Percentiles rank a stretch among this genome's conserved stretches.
Conservation (phyloP, 1,140 invertebrate genomes). For the Zeugodacus cucurbitae region DNA sequence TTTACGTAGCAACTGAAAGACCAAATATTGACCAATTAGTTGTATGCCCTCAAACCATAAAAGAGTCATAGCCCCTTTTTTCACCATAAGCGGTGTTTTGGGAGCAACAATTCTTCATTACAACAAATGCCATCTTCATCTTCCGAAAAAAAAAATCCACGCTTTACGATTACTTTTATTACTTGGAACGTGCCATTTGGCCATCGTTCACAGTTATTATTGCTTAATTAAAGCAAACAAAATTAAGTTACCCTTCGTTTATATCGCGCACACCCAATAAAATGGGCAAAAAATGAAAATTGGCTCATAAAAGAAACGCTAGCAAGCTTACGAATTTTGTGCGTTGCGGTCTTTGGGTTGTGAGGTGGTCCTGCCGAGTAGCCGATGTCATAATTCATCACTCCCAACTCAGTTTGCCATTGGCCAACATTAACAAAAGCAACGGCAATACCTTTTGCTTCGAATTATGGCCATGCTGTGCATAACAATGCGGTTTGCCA, state of each 20-base stretch:
- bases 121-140: too few relatives aligned
- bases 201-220: background rate
- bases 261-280: background rate
- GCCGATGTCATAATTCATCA: background rate
- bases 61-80: too few relatives aligned
- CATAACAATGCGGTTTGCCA: slow-evolving; percentile 15
- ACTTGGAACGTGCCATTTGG: background rate
- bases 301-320: background rate
- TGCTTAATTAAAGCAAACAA: background rate
- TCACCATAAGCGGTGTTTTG: too few relatives aligned
- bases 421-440: background rate
- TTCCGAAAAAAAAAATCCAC: too few relatives aligned
- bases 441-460: background rate
- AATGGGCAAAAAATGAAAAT: background rate
- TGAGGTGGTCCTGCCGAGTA: background rate
- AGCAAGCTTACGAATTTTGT: background rate
- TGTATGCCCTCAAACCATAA: too few relatives aligned
- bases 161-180: too few relatives aligned
- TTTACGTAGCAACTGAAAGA: too few relatives aligned
- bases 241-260: background rate
- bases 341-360: background rate
- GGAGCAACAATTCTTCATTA: too few relatives aligned
- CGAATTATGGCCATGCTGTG: background rate
- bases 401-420: background rate
- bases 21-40: too few relatives aligned